phyloP scores from a whole-genome alignment of 2,113 vertebrate species.

The Tylochromis polylepis region DNA sequence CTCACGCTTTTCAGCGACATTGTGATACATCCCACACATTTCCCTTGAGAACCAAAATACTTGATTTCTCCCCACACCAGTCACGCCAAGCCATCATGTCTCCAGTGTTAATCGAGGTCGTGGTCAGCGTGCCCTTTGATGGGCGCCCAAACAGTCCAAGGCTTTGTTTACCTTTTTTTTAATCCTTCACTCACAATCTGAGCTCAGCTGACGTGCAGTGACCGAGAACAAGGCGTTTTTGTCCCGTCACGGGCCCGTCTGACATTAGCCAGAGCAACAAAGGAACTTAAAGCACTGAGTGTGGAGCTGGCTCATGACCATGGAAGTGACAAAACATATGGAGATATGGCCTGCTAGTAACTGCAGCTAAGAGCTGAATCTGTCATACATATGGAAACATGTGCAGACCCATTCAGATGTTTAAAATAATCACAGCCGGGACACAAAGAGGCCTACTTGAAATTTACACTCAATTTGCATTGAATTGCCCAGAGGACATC shows the following conservation, averaged over 20 bases:
- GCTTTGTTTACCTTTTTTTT: conserved; percentile 41
- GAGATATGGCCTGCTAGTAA: background rate
- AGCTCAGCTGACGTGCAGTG: background rate
- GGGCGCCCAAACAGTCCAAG: conserved; percentile 8
- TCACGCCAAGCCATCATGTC: background rate
- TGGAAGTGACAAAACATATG: conserved; percentile 6
- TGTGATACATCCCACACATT: background rate
- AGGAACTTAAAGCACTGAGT: background rate
- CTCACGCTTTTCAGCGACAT: background rate
- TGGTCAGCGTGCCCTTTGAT: conserved; percentile 12
- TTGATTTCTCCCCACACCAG: background rate
- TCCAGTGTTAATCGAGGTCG: background rate
- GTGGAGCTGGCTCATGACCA: background rate
- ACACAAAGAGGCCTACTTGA: conserved; percentile 1
- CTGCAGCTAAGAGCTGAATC: background rate
- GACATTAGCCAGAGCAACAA: conserved; percentile 45
- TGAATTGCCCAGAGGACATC: background rate
- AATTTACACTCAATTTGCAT: conserved; percentile 13
- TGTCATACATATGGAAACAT: background rate
- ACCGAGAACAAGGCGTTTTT: conserved; percentile 43
- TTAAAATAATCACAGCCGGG: background rate
- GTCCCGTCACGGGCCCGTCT: background rate
- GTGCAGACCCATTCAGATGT: background rate
- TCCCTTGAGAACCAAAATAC: background rate
- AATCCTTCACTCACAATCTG: background rate